Evolutionary conservation across 2,888 invertebrate species (phyloP), one percentile per base, ranked within the genome.

Genomic region (Platerodrilus igneus): DNA sequence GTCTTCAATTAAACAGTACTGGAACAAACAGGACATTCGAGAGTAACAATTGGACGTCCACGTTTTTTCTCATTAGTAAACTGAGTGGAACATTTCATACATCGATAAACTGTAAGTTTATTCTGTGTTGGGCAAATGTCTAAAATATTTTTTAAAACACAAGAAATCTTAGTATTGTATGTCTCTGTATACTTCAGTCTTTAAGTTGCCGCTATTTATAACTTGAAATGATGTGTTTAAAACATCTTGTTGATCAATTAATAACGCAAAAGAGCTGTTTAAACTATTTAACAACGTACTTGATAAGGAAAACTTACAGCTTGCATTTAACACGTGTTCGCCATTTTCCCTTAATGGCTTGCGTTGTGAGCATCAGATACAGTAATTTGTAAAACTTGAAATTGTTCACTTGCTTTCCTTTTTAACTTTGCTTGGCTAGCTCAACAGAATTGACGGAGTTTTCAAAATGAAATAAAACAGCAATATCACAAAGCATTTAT

Each of bases 41-140:
- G 35, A 10, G 44, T 46, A 13, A 45, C 35, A 16, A 30, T 29
- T 23, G 22, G 21, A 2, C 31, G 25, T 16, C 52, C 51, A 18
- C 52, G 27, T 6, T 56, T 36, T 37, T 53, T 58, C 23, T 78
- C 76, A 40, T 70, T 69, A 2, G 73, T 74, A 60, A 82, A 82
- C 47, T 76, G 72, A 6, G 75, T 70, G 2, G 73, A 71, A 52
- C 83, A 83, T 57, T 77, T 80, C 57, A 81, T 73, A 56, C 83
- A 83, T 47, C 68, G 67, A 56, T 72, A 77, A 2, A 71, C 58
- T 15, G 62, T 67, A 51, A 75, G 70, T 41, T 72, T 73, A 62
- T 73, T 68, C 51, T 71, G 51, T 31, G 53, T 51, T 16, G 50
- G 46, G 7, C n/a, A n/a, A n/a, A n/a, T n/a, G n/a, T n/a, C n/a